Evolutionary conservation across 2,113 vertebrate genomes (phyloP).

Genomic region (Psilopogon haemacephalus): DNA sequence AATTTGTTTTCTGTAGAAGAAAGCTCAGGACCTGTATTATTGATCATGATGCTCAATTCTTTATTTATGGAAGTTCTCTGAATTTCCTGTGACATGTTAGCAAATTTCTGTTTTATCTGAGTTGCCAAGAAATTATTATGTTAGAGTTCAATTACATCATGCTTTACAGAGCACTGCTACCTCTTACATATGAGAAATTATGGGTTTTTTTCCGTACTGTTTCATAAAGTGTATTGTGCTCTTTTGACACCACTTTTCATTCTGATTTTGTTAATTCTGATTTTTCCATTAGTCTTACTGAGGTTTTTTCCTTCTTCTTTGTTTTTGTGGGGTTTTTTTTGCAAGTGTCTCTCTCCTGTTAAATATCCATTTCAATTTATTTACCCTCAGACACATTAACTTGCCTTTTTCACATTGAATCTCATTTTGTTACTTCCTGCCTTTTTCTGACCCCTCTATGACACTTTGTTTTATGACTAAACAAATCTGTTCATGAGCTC

Average conservation of each 20-base stretch:
- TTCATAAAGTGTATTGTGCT: not conserved
- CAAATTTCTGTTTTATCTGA: not conserved
- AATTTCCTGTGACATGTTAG: not conserved
- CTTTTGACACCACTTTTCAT: not conserved
- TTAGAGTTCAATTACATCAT: not conserved
- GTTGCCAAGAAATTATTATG: not conserved
- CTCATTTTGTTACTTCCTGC: slow-evolving; percentile 58
- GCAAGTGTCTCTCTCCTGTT: not conserved
- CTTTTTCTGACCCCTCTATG: slow-evolving; percentile 44
- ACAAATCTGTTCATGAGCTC: slow-evolving; percentile 30
- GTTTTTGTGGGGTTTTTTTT: no score
- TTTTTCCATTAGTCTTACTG: not conserved
- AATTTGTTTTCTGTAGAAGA: not conserved
- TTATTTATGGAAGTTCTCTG: not conserved
- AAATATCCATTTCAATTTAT: slow-evolving; percentile 50
- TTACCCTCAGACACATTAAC: slow-evolving; percentile 22
- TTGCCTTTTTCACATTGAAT: not conserved
- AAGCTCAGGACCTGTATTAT: not conserved
- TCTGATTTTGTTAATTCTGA: not conserved
- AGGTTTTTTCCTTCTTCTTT: not conserved
- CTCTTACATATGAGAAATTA: not conserved
- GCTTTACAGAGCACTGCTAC: not conserved
- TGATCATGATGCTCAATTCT: not conserved
- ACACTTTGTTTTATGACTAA: slow-evolving; percentile 39
- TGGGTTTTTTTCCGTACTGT: not conserved